Base-by-base conservation (phyloP, 2,797 vertebrate genomes). In the Alectoris magna region DNA sequence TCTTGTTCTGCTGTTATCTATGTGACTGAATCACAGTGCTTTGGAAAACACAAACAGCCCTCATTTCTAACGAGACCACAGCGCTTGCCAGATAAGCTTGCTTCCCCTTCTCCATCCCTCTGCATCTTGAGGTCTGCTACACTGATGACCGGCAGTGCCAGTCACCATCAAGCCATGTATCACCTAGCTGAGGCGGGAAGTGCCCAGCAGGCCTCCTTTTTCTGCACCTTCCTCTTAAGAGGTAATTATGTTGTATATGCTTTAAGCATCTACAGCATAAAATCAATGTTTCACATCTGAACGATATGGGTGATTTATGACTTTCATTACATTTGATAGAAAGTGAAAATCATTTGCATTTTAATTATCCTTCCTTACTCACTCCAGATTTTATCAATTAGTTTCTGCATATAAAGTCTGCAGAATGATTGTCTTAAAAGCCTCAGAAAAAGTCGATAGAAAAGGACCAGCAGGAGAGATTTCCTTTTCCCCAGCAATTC, bases 331-430 rank as follows among this genome's bases (percentile, higher is more conserved):
- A 3, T 46, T 56, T 89, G 85, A 81, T 79, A 88, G 29, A 88
- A 94, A 91, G 38, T 87, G 24, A 27, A 56, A 44, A 95, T 91
- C 39, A 34, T 84, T 90, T 80, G 49, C 62, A 73, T 88, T 96
- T 96, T 88, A 94, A 84, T 93, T 81, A 95, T 67, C 64, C 53
- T 84, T 88, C 58, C 95, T 92, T 88, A 53, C 29, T 62, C 43
- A 55, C n/a, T 88, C 34, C 46, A 95, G 64, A 92, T 84, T 74
- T 89, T 46, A 53, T 72, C 59, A 83, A n/a, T 84, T 79, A 66
- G 2, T 7, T 84, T 81, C 69, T 84, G 34, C 48, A 24, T 59
- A 94, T 88, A 88, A 95, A 84, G 34, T 90, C 22, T 49, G 18
- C 72, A 88, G 91, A 96, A 86, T 72, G 9, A 59, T 91, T 91